Percentiles rank a stretch among this genome's conserved stretches.
Evolutionary conservation across 2,113 vertebrate genomes (phyloP).

Genomic region (Falcunculus frontatus): DNA sequence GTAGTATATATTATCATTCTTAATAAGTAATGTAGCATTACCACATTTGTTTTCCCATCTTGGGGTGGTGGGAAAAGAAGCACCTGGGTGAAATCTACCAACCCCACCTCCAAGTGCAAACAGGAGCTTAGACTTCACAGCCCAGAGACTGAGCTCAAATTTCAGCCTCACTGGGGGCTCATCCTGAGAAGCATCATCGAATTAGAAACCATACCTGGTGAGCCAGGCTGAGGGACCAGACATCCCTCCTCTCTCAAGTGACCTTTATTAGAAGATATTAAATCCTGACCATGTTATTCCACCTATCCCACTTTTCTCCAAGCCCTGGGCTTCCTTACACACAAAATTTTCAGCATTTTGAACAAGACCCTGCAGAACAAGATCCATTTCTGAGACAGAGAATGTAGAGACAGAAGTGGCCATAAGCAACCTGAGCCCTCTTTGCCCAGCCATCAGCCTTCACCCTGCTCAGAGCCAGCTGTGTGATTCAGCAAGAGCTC

Average conservation of each 20-base stretch:
- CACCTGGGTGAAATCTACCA: background rate
- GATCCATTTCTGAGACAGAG: background rate
- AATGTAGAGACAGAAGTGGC: background rate
- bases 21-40: background rate
- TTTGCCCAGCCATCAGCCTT: background rate
- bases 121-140: background rate
- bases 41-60: background rate
- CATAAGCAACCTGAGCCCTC: background rate
- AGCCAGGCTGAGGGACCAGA: background rate
- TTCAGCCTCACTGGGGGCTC: background rate
- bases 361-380: background rate
- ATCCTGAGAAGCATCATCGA: background rate
- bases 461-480: background rate
- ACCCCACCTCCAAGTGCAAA: accelerated
- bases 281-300: accelerated
- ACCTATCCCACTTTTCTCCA: background rate
- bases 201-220: background rate
- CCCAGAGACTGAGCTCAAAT: background rate
- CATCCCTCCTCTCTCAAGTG: background rate
- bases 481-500: background rate
- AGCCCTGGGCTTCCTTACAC: background rate
- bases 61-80: background rate
- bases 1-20: background rate
- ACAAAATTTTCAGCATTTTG: background rate
- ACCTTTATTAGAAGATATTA: background rate